Evolutionary conservation across 2,888 invertebrate genomes (phyloP).

Genomic region (Tholera decimalis): DNA sequence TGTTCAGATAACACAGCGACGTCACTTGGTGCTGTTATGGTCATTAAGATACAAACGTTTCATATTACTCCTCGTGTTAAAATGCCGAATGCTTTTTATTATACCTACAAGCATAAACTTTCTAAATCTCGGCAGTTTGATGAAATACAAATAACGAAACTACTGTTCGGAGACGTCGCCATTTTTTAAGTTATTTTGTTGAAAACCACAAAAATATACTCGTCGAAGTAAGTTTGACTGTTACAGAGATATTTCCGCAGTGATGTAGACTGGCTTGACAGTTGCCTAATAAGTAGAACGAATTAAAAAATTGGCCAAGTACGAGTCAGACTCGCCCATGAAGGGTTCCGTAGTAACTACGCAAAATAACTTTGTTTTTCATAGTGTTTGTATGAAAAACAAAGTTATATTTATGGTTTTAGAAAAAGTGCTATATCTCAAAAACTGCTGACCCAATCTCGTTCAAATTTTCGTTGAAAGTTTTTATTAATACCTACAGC

Average conservation of each 20-base stretch:
- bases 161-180: slow-evolving; percentile 8
- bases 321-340: too few species aligned
- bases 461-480: too few species aligned
- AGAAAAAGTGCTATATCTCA: too few species aligned
- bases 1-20: slow-evolving; percentile 62
- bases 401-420: too few species aligned
- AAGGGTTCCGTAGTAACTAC: too few species aligned
- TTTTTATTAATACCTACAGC: too few species aligned
- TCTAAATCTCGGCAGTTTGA: slow-evolving; percentile 19
- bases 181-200: slow-evolving; percentile 13
- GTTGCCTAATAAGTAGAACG: slow-evolving; percentile 26
- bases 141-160: slow-evolving; percentile 36
- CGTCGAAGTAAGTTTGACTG: slow-evolving; percentile 15
- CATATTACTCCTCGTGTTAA: slow-evolving; percentile 20
- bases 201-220: slow-evolving; percentile 25
- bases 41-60: slow-evolving; percentile 53
- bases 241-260: slow-evolving; percentile 27
- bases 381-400: too few species aligned
- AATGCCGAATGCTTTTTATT: slow-evolving; percentile 34
- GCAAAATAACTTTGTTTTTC: too few species aligned
- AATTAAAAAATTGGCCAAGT: too few species aligned
- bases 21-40: slow-evolving; percentile 52
- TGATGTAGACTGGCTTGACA: slow-evolving; percentile 7
- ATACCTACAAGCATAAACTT: slow-evolving; percentile 37
- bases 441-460: too few species aligned